Conservation (phyloP, 1,140 invertebrate genomes). For the Cylas formicarius region DNA sequence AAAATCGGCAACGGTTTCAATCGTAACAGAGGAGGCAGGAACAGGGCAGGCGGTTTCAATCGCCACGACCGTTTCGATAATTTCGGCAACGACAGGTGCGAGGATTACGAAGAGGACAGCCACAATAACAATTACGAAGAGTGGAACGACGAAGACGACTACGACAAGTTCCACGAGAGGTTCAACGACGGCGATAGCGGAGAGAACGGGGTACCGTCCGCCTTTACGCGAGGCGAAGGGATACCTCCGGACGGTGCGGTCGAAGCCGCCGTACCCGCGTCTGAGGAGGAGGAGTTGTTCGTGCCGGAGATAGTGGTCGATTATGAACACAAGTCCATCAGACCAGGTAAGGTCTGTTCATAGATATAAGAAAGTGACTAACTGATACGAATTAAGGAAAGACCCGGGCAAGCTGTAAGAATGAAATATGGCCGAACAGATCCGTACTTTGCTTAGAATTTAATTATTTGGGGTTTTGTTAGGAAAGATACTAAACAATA, state of each 20-base stretch:
- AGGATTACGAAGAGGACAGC: conserved; percentile 3
- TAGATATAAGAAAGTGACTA: no score
- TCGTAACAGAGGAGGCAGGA: conserved; percentile 2
- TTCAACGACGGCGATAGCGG: conserved; percentile 20
- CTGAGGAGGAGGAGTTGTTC: conserved; percentile 25
- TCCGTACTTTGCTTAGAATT: no score
- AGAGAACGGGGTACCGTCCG: no score
- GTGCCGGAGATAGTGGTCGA: conserved; percentile 50
- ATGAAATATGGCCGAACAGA: no score
- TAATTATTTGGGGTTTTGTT: no score
- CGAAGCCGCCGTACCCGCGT: not conserved
- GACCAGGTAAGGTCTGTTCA: conserved; percentile 33
- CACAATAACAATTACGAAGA: conserved; percentile 9
- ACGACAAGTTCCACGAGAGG: conserved; percentile 23
- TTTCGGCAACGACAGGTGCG: conserved; percentile 13
- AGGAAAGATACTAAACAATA: no score
- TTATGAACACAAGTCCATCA: conserved; percentile 56
- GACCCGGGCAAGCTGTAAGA: no score
- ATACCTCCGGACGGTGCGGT: no score
- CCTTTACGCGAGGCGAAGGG: no score
- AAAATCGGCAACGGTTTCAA: conserved; percentile 9
- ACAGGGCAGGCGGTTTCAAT: conserved; percentile 3
- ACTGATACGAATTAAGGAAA: no score
- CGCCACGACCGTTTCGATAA: conserved; percentile 13
- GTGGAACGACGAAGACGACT: conserved; percentile 18